A percentile compares a stretch with the other conserved stretches of the same genome.
phyloP scores from a whole-genome alignment of 2,888 invertebrate genomes.

The Actias luna region DNA sequence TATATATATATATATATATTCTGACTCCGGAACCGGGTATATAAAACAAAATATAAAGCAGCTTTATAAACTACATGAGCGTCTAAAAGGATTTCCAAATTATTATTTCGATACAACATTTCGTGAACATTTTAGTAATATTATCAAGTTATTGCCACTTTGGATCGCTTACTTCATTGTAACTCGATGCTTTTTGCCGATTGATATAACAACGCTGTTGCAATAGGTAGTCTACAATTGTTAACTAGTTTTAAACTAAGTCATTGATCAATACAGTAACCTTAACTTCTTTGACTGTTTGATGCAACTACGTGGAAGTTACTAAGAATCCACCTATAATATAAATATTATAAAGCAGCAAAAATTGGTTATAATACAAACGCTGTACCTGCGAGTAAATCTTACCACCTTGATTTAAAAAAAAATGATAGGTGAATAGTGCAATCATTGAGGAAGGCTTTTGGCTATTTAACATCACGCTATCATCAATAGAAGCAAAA shows the following conservation, averaged over 20 bases:
- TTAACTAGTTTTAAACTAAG: slow-evolving; percentile 46
- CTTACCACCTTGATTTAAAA: no score
- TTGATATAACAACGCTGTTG: slow-evolving; percentile 29
- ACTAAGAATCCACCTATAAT: slow-evolving; percentile 1
- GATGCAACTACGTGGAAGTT: slow-evolving; percentile 30
- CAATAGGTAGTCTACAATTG: slow-evolving; percentile 43
- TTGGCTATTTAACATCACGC: no score
- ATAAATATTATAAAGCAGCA: no score
- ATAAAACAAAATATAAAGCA: background rate
- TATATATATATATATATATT: no score
- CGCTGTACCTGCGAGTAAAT: no score
- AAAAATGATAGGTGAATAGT: no score
- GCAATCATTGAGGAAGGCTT: no score
- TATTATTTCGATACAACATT: background rate
- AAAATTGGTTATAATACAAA: no score
- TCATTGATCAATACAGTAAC: slow-evolving; percentile 47
- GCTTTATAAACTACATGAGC: background rate
- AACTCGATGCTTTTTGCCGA: slow-evolving; percentile 30
- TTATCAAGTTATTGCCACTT: background rate
- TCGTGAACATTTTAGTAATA: background rate
- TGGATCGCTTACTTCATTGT: slow-evolving; percentile 20
- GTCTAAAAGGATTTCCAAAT: background rate
- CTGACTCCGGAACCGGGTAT: no score
- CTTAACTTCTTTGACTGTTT: slow-evolving; percentile 47
- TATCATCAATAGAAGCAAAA: no score